Evolutionary conservation across 2,113 vertebrate genomes (phyloP), one percentile per base, ranked within the genome.

Genomic region (Notiomystis cincta): DNA sequence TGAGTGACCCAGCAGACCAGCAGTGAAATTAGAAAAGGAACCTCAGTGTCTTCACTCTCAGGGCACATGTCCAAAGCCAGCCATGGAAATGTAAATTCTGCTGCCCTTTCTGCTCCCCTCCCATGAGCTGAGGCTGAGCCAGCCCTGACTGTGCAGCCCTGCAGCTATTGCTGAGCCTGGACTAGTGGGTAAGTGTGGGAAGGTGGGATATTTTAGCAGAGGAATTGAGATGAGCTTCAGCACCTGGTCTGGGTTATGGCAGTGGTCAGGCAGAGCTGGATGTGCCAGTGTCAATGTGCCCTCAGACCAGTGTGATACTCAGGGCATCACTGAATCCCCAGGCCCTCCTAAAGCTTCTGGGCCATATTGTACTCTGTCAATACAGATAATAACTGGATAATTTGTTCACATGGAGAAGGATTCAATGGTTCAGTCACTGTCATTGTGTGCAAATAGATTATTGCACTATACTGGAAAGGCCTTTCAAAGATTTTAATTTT

Each of bases 201-300:
- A 77, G 56, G 15, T 0, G 8, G 38, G 51, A 35, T 82, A 35
- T 79, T 67, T 85, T 22, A 65, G 19, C 11, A 33, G 15, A 19
- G 53, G 57, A 64, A 51, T 44, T 67, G 37, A 67, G 33, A 19
- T 38, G 35, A 54, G 19, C 53, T 64, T 53, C 12, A 15, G 78
- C 38, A 62, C 14, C 51, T 33, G 23, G 25, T 30, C 28, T 70
- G 61, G 47, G 28, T 62, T 84, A 13, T 82, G 47, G 11, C 25
- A 18, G 50, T 7, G 6, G 17, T 33, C 60, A 87, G 42, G 8
- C 33, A 75, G 42, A 82, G 9, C 35, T 78, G 61, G 6, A 47
- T 44, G 37, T 24, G 23, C 30, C 40, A 0, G 0, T 14, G 24
- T 24, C 31, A 11, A 10, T 20, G 42, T 89, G 47, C 9, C 47